Conservation (phyloP, 2,888 invertebrate species). For the Serrognathus titanus region DNA sequence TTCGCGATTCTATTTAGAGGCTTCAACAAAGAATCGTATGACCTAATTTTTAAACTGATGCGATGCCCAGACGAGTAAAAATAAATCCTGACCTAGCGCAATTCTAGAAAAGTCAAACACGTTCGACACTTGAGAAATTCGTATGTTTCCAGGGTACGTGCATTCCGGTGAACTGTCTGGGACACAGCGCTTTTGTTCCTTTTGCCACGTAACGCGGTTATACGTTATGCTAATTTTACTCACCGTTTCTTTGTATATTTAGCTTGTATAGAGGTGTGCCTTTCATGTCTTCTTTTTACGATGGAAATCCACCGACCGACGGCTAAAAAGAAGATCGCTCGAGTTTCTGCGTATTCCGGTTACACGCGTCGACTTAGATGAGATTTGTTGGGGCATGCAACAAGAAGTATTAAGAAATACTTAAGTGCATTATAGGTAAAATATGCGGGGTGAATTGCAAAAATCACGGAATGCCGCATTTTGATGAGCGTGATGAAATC, state of each 20-base stretch:
- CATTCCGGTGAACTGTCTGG: slow-evolving; percentile 5
- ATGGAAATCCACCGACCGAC: no score
- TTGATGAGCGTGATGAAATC: slow-evolving; percentile 15
- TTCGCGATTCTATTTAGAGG: no score
- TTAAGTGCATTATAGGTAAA: slow-evolving; percentile 10
- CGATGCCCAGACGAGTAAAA: neutral
- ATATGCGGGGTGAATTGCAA: slow-evolving; percentile 8
- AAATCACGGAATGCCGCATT: slow-evolving; percentile 6
- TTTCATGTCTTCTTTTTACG: no score
- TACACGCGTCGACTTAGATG: slow-evolving; percentile 2
- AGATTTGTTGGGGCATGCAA: no score
- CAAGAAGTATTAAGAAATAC: slow-evolving; percentile 8
- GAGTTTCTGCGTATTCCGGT: slow-evolving; percentile 1
- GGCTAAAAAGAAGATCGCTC: no score
- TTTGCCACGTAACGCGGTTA: slow-evolving; percentile 2
- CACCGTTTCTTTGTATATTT: neutral
- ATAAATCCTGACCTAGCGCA: neutral
- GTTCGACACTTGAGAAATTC: neutral
- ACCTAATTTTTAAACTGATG: neutral
- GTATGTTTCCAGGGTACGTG: neutral
- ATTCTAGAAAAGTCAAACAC: neutral
- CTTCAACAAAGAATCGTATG: neutral
- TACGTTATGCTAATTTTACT: slow-evolving; percentile 8
- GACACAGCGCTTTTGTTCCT: neutral
- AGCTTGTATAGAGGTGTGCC: neutral